Evolutionary conservation across 92 coral and sea anemone genomes (phyloP), one percentile per base, ranked within the genome.

Genomic region (Bergia puertoricense): DNA sequence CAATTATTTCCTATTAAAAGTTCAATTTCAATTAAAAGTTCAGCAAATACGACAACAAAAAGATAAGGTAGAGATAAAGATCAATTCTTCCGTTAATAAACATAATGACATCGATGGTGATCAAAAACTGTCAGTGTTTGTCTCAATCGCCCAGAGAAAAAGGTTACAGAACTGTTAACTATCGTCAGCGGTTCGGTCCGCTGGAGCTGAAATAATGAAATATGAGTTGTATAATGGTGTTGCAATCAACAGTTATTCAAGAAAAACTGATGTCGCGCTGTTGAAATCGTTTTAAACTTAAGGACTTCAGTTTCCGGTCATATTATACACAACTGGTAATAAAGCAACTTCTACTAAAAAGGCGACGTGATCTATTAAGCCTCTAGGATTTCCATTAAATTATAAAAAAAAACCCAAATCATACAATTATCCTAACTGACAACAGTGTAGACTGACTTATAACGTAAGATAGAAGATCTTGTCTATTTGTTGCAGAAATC

Each of bases 21-120:
- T 81, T 81, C 85, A 81, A 43, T 48, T 20, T 62, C 74, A 57
- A 81, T 81, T 81, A 81, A 59, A 59, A 59, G 51, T 81, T 81
- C 85, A 81, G 72, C 85, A 81, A 81, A 81, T 74, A 81, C 43
- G 38, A 81, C 23, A 56, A 81, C 44, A 62, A 81, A 56, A 81
- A 76, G 54, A 76, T 76, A 76, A 76, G 14, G 51, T 51, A 7
- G 74, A 56, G 85, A 81, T 81, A 50, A 80, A 57, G 73, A 81
- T 81, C 74, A 40, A 41, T 59, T 36, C 51, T 81, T 81, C 85
- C 85, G 73, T 22, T 39, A 57, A 16, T 57, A 81, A 39, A 20
- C 50, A 57, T 81, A 81, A 14, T 15, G 56, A 81, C 37, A 57
- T 65, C 72, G 45, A 40, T 4, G 85, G 73, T 39, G 85, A 59